phyloP scores from a whole-genome alignment of 2,113 vertebrate genomes.

The Hemicordylus capensis region DNA sequence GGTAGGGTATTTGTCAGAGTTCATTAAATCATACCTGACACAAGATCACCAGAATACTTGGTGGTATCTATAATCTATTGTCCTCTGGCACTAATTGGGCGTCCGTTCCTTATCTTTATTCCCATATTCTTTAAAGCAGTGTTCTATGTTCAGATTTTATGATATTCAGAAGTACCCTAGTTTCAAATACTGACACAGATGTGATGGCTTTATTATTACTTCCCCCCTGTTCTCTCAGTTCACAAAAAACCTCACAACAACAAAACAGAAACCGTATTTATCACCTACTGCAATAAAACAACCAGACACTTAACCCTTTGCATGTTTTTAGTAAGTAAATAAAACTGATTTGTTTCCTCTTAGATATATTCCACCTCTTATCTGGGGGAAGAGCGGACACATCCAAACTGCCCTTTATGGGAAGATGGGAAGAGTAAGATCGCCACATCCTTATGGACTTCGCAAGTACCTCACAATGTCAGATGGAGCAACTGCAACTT shows the following conservation, averaged over 20 bases:
- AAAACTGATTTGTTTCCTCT: conserved; percentile 38
- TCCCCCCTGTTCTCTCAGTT: too few relatives aligned
- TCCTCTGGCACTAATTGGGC: not conserved
- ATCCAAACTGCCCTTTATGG: conserved; percentile 97
- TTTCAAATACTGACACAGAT: not conserved
- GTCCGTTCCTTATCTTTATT: not conserved
- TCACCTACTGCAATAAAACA: too few relatives aligned
- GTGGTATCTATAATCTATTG: not conserved
- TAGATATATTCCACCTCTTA: conserved; percentile 95
- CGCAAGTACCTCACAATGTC: conserved; percentile 96
- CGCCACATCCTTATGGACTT: conserved; percentile 88
- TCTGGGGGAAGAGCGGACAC: conserved; percentile 98
- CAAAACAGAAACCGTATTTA: too few relatives aligned
- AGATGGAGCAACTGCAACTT: conserved; percentile 95
- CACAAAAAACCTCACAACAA: too few relatives aligned
- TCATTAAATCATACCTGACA: not conserved
- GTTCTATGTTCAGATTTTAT: not conserved
- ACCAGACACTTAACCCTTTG: too few relatives aligned
- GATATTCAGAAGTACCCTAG: not conserved
- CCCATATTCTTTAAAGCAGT: not conserved
- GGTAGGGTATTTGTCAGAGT: not conserved
- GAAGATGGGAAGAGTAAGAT: conserved; percentile 94
- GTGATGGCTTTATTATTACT: not conserved
- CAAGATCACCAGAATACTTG: not conserved
- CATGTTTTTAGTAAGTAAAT: not conserved